A percentile compares a stretch with the other conserved stretches of the same genome.
These are phyloP conservation scores for Trachelus troglodyta DNA, from an alignment of 2,888 invertebrate genomes.

Conservation along the genomic window DNA sequence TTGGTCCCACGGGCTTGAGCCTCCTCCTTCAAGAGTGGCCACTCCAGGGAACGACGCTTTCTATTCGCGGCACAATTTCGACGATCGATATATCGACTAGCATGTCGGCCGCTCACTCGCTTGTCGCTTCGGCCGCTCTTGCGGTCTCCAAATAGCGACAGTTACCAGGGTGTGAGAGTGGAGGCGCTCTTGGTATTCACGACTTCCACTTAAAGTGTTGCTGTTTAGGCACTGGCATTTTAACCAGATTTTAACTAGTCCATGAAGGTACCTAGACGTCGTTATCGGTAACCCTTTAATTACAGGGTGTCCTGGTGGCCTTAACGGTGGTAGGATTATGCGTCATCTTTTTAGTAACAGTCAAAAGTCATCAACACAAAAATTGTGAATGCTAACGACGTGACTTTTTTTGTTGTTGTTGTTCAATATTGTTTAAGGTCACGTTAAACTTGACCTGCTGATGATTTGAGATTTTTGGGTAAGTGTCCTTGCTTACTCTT, in stretches of 20 bases:
- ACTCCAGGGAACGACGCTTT: constrained; percentile 48
- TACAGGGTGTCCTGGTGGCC: neutral
- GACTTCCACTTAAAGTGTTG: constrained; percentile 22
- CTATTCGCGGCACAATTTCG: constrained; percentile 59
- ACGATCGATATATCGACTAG: constrained; percentile 60
- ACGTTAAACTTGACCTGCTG: neutral
- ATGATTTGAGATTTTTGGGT: neutral
- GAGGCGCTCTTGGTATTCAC: constrained; percentile 32
- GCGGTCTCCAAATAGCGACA: constrained; percentile 33
- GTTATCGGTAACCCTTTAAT: neutral
- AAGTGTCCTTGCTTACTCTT: neutral
- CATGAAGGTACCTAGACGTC: neutral
- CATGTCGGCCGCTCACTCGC: constrained; percentile 34
- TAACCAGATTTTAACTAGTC: constrained; percentile 8
- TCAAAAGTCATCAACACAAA: neutral
- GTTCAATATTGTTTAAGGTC: neutral
- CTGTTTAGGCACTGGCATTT: constrained; percentile 22
- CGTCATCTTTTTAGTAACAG: neutral
- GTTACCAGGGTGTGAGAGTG: constrained; percentile 34
- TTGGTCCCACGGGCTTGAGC: constrained; percentile 1
- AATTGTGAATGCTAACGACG: neutral
- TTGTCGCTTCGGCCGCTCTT: constrained; percentile 32
- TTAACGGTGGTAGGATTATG: neutral
- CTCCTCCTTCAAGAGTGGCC: constrained; percentile 39
- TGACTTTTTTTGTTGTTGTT: neutral